Evolutionary conservation across 2,888 invertebrate genomes (phyloP), one percentile per base, ranked within the genome.

Genomic region (Tillus elongatus): DNA sequence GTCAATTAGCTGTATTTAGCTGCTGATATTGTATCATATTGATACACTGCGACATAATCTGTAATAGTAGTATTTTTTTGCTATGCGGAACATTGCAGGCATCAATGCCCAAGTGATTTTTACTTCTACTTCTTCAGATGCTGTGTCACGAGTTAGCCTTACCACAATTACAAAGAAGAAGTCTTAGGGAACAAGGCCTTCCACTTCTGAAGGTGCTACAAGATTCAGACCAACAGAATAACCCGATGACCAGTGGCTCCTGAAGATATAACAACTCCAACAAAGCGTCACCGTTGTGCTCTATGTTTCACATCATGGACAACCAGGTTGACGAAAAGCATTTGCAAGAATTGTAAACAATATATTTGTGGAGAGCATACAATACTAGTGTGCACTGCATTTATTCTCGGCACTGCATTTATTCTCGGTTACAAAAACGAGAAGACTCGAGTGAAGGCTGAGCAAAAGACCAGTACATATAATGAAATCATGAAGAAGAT

Each of bases 271-370:
- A 10, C 6, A 33, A 3, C 19, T 16, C 33, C 15, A 33, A 11
- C 19, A 33, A 33, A 33, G 9, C 15, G 33, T 16, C 33, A 15
- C n/a, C 33, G 15, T 13, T 33, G 33, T 16, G 33, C 19, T 16
- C 15, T 16, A 10, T 33, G 33, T 33, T 33, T 15, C 10, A 15
- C 15, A 33, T 16, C 30, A 29, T 10, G 30, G 11, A 29, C 3
- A 3, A 8, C 15, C 19, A 33, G 33, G 33, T 11, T 33, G 15
- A 33, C 33, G 10, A 33, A 33, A 16, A 33, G 3, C 33, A 15
- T 33, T 33, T 33, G 33, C 33, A 33, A 33, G 33, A 33, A 33
- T 16, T 33, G 15, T 33, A 29, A 29, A 6, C 30, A 15, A n/a
- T 16, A 16, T 15, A 33, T 33, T 15, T 33, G 33, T 33, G 15